These are phyloP conservation scores for Conomelus anceps DNA, from an alignment of 2,888 invertebrate species.

Conservation along the genomic window DNA sequence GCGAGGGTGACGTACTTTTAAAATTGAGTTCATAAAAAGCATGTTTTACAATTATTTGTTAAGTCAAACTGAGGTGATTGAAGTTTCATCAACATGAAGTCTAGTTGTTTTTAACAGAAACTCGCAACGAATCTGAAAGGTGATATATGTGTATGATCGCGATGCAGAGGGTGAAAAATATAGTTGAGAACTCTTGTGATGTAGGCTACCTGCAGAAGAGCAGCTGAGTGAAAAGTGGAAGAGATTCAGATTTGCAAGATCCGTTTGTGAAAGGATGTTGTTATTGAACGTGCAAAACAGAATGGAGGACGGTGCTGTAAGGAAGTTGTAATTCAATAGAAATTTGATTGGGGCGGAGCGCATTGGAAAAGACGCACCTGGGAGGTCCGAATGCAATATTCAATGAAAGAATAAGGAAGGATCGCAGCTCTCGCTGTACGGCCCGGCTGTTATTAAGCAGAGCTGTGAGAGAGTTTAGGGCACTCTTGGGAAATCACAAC, in stretches of 20 bases:
- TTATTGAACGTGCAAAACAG: neutral
- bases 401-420: constrained; percentile 13
- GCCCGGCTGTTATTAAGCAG: constrained; percentile 32
- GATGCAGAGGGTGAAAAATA: neutral
- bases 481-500: constrained; percentile 33
- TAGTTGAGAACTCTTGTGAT: neutral
- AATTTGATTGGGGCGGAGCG: constrained; percentile 6
- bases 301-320: neutral
- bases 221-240: neutral
- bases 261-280: neutral
- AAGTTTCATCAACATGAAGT: neutral
- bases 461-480: constrained; percentile 30
- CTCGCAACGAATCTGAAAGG: neutral
- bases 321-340: constrained; percentile 7
- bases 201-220: neutral
- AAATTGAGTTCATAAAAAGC: too few relatives aligned
- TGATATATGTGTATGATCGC: neutral
- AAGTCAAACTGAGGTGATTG: neutral
- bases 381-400: constrained; percentile 14
- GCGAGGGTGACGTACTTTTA: too few relatives aligned
- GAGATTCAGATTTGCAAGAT: neutral
- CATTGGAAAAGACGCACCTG: constrained; percentile 6
- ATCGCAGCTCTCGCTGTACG: neutral
- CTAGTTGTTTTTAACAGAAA: neutral
- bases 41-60: neutral